Percentiles rank a stretch among this genome's conserved stretches.
Conservation (phyloP, 2,113 vertebrate genomes). For the Ictalurus furcatus region DNA sequence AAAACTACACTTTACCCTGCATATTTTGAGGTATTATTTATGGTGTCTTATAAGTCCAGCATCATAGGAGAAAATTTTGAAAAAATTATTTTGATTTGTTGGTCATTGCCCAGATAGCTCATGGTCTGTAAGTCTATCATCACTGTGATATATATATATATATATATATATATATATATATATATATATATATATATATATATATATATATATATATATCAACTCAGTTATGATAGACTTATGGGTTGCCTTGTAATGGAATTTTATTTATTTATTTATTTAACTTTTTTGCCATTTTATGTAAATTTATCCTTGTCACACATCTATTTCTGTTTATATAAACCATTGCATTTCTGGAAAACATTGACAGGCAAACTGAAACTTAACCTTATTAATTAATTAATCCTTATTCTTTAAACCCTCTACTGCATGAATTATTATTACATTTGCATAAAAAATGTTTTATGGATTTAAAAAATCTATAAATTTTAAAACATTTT, state of each 20-base stretch:
- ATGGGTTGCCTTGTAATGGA: neutral
- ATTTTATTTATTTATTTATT: too few species aligned
- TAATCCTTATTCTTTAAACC: too few species aligned
- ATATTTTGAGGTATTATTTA: neutral
- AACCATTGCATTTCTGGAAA: neutral
- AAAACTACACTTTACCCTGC: neutral
- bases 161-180: neutral
- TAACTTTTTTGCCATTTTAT: neutral
- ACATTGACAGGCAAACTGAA: neutral
- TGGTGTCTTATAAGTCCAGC: neutral
- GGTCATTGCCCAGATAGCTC: neutral
- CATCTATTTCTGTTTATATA: neutral
- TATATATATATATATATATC: neutral
- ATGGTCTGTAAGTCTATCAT: neutral
- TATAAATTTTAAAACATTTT: too few species aligned
- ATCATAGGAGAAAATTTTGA: neutral
- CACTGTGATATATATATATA: neutral
- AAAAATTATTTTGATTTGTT: neutral
- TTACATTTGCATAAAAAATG: too few species aligned
- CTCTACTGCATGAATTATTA: too few species aligned
- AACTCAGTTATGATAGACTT: neutral
- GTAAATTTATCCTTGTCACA: neutral
- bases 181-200: too few species aligned
- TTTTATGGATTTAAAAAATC: too few species aligned
- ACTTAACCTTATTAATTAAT: too few species aligned